Evolutionary conservation across 1,140 invertebrate species (phyloP).

Genomic region (Saccostrea echinata): DNA sequence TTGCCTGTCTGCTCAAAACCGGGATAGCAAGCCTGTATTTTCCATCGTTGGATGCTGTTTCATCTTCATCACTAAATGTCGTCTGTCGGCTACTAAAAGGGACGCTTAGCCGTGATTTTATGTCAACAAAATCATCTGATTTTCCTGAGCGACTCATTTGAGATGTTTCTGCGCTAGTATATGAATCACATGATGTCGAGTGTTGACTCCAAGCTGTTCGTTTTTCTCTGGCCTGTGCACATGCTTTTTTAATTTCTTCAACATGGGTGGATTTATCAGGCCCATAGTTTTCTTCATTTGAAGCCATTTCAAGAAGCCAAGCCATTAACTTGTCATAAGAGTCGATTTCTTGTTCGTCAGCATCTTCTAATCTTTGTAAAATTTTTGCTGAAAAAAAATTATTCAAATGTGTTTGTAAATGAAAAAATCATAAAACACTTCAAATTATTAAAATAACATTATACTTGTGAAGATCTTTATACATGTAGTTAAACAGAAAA

Average conservation of each 20-base stretch:
- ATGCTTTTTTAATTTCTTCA: slow-evolving; percentile 62
- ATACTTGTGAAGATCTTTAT: too few species aligned
- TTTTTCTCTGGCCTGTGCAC: slow-evolving; percentile 43
- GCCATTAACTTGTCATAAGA: slow-evolving; percentile 69
- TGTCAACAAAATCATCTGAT: slow-evolving; percentile 47
- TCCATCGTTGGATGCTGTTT: neutral
- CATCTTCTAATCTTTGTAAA: slow-evolving; percentile 59
- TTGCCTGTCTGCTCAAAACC: slow-evolving; percentile 34
- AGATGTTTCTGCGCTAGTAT: slow-evolving; percentile 43
- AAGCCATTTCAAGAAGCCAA: slow-evolving; percentile 69
- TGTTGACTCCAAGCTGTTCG: slow-evolving; percentile 15
- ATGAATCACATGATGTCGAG: slow-evolving; percentile 46
- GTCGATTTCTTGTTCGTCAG: slow-evolving; percentile 62
- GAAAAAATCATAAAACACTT: too few species aligned
- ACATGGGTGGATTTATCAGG: slow-evolving; percentile 62
- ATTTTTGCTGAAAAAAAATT: slow-evolving; percentile 58
- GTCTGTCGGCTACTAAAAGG: slow-evolving; percentile 46
- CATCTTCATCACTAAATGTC: slow-evolving; percentile 54
- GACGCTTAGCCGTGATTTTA: slow-evolving; percentile 38
- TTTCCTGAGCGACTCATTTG: slow-evolving; percentile 32
- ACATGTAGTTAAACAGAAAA: too few species aligned
- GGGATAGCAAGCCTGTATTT: neutral
- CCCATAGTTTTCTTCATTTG: slow-evolving; percentile 63
- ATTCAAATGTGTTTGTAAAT: neutral
- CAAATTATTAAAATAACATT: too few species aligned